Conservation (phyloP, 1,140 invertebrate species). For the Philotrypesis tridentata region DNA sequence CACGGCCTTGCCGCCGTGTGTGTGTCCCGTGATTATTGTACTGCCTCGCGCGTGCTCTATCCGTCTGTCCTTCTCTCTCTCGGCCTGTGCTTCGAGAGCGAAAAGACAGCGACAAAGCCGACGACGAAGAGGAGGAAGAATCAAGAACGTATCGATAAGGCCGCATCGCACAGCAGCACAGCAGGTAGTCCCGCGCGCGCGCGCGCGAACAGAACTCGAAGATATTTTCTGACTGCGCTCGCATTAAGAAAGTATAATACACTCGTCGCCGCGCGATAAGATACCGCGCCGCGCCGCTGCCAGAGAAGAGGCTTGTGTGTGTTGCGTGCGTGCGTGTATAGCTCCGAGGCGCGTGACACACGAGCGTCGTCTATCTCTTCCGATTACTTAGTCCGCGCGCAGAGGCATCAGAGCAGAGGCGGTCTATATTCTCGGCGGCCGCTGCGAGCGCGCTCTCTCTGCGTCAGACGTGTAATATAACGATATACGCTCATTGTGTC, state of each 20-base stretch:
- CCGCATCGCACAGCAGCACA: too few species aligned
- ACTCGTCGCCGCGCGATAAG: too few species aligned
- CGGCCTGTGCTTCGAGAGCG: not conserved
- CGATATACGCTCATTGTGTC: too few species aligned
- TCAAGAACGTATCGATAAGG: too few species aligned
- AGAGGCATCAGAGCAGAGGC: not conserved
- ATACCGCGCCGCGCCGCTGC: too few species aligned
- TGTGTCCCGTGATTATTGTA: conserved; percentile 18
- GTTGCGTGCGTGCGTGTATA: too few species aligned
- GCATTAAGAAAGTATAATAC: too few species aligned
- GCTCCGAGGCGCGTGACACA: not conserved
- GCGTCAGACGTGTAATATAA: not conserved
- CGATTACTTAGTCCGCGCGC: not conserved
- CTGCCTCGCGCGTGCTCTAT: not conserved
- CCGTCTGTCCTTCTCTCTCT: not conserved
- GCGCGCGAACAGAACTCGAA: too few species aligned
- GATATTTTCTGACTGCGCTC: too few species aligned
- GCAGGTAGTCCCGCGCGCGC: too few species aligned
- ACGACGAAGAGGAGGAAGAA: not conserved
- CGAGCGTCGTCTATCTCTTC: not conserved
- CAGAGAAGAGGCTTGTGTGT: too few species aligned
- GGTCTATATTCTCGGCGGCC: not conserved
- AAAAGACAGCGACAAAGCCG: not conserved
- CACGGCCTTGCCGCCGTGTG: conserved; percentile 22
- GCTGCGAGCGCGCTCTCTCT: not conserved